Base-by-base conservation (phyloP, 2,888 invertebrate genomes). In the Mycalesis mineus region DNA sequence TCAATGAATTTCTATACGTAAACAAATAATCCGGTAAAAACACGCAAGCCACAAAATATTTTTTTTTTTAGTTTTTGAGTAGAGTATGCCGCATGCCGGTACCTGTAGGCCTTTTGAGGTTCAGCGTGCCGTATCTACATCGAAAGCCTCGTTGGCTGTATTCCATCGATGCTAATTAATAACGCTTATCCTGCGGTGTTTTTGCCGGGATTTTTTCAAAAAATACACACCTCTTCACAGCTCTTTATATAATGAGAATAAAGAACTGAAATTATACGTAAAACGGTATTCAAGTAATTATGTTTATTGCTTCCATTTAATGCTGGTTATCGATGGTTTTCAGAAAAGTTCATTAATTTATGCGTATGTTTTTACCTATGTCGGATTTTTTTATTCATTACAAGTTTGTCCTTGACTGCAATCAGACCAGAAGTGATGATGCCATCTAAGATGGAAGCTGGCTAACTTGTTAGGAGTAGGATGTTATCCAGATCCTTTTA, bases 81-180 rank as follows among this genome's bases (percentile, higher is more conserved):
- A 33, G 31, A 51, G 51, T 11, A 29, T 14, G 7, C n/a, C 28
- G 39, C 50, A 37, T 13, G 39, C 41, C 17, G 50, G 55, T 15
- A 31, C 45, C 53, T 37, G 49, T 45, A 62, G 60, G 62, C 63
- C 64, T 65, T 65, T 65, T 62, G 57, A 64, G 58, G 62, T 62
- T 63, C 60, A 62, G 45, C 77, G 78, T 80, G 82, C 70, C 72
- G 66, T 79, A 80, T 81, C 80, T 75, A 58, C 70, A 71, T 74
- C 73, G 65, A 66, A 62, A 66, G 66, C 70, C 69, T 66, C 66
- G 60, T 66, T 57, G 55, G 51, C 56, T 64, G 55, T 58, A 58
- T 64, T 65, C 67, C 61, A 68, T 72, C 71, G 67, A 71, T 70
- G 69, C 65, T 60, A 67, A 69, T 62, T 63, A 65, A 70, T 72